Conservation (phyloP, 2,888 invertebrate species). For the Crossocerus cetratus region DNA sequence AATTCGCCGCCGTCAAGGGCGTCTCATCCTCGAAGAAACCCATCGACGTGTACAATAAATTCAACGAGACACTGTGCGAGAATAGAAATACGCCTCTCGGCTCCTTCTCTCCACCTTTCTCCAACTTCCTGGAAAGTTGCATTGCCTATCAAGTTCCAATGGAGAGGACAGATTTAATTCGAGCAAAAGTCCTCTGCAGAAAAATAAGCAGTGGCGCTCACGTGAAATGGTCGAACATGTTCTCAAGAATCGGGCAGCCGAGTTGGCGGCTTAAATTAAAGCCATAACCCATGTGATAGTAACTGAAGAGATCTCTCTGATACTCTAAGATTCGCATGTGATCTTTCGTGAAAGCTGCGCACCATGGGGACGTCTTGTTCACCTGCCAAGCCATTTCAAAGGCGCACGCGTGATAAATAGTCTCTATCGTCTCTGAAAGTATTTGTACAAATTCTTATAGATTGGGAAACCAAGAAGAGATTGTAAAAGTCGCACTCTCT, state of each 20-base stretch:
- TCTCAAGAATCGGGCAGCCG: slow-evolving; percentile 85
- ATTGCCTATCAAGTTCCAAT: too few species aligned
- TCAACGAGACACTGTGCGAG: slow-evolving; percentile 80
- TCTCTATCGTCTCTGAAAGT: slow-evolving; percentile 76
- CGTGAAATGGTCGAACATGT: slow-evolving; percentile 84
- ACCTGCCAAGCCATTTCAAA: slow-evolving; percentile 88
- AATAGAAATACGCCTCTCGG: slow-evolving; percentile 83
- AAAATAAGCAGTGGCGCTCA: slow-evolving; percentile 73
- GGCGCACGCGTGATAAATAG: slow-evolving; percentile 87
- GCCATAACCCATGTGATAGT: slow-evolving; percentile 76
- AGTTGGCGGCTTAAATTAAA: slow-evolving; percentile 65
- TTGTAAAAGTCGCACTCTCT: too few species aligned
- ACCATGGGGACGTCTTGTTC: slow-evolving; percentile 84
- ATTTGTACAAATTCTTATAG: not conserved
- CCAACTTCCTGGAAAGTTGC: slow-evolving; percentile 52
- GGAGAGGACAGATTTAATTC: too few species aligned
- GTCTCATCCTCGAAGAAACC: slow-evolving; percentile 81
- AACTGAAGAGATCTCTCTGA: slow-evolving; percentile 85
- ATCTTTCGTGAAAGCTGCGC: slow-evolving; percentile 83
- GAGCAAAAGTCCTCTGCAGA: too few species aligned
- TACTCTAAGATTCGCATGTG: slow-evolving; percentile 87
- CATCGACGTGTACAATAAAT: slow-evolving; percentile 81
- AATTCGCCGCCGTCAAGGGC: slow-evolving; percentile 83
- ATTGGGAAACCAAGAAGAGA: too few species aligned
- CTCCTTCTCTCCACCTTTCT: slow-evolving; percentile 62